Conservation (phyloP, 2,797 vertebrate species). For the Capromys pilorides region DNA sequence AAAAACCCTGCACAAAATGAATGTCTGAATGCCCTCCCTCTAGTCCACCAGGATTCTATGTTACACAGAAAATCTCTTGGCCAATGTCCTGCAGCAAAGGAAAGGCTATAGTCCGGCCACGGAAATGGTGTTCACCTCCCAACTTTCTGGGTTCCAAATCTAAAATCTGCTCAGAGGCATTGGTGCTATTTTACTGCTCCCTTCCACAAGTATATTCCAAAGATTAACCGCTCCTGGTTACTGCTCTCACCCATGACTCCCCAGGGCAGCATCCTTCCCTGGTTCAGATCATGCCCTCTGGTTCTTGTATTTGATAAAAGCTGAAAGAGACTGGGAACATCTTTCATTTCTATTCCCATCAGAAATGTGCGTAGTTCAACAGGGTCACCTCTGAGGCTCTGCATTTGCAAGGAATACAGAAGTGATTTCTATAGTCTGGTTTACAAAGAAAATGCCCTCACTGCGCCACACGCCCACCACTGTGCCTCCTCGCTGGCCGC, state of each 20-base stretch:
- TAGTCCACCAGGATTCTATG: not conserved
- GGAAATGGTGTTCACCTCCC: constrained; percentile 44
- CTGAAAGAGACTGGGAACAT: constrained; percentile 76
- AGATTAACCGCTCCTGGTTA: constrained; percentile 56
- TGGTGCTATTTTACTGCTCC: constrained; percentile 39
- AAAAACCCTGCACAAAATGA: not conserved
- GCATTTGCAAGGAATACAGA: constrained; percentile 75
- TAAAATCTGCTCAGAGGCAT: constrained; percentile 57
- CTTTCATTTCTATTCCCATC: constrained; percentile 83
- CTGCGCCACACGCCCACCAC: fast-evolving
- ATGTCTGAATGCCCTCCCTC: not conserved
- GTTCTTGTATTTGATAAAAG: constrained; percentile 78
- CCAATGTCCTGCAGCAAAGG: not conserved
- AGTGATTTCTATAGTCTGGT: constrained; percentile 43
- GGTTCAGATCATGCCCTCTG: constrained; percentile 75
- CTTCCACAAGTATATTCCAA: not conserved
- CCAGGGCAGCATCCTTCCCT: constrained; percentile 57
- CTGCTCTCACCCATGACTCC: constrained; percentile 66
- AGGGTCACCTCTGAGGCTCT: constrained; percentile 74
- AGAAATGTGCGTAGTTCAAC: constrained; percentile 78
- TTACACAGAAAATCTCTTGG: not conserved
- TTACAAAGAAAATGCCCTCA: constrained; percentile 8
- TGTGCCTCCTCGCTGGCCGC: not conserved
- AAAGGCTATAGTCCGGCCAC: constrained; percentile 1
- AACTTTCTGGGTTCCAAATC: constrained; percentile 43